These are phyloP conservation scores for Petaurus breviceps DNA, from an alignment of 2,113 vertebrate genomes.

Conservation along the genomic window DNA sequence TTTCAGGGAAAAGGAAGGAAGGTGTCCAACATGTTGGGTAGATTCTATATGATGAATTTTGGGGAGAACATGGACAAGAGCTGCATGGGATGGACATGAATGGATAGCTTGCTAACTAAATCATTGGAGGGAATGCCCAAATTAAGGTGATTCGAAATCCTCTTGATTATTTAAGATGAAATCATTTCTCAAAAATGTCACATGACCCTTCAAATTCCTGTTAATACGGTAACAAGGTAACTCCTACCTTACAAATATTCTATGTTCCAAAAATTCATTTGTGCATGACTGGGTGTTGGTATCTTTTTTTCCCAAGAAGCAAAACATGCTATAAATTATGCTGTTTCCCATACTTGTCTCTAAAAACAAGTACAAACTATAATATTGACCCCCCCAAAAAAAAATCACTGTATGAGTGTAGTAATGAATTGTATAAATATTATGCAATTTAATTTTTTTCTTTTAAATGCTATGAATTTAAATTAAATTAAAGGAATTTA, in stretches of 20 bases:
- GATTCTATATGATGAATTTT: neutral
- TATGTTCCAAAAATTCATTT: neutral
- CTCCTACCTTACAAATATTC: neutral
- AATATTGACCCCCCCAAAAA: neutral
- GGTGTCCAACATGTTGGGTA: neutral
- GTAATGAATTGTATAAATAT: neutral
- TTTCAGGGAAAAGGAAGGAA: neutral
- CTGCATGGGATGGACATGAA: neutral
- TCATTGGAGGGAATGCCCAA: neutral
- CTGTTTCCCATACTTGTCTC: neutral
- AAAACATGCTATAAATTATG: neutral
- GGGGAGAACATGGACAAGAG: neutral
- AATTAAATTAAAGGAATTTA: neutral
- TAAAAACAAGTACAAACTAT: neutral
- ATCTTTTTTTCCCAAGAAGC: neutral
- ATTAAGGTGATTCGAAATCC: neutral
- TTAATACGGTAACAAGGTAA: neutral
- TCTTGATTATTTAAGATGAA: neutral
- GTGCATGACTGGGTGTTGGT: neutral
- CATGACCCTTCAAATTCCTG: neutral
- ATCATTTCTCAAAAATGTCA: neutral
- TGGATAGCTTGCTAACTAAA: neutral
- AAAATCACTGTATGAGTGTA: neutral
- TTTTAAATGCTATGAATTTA: neutral
- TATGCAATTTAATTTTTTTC: neutral